Percentiles rank a stretch among this genome's conserved stretches.
These are phyloP conservation scores for Mnemiopsis leidyi DNA, from an alignment of 37 sponge, comb jelly and placozoan species.

Conservation along the genomic window DNA sequence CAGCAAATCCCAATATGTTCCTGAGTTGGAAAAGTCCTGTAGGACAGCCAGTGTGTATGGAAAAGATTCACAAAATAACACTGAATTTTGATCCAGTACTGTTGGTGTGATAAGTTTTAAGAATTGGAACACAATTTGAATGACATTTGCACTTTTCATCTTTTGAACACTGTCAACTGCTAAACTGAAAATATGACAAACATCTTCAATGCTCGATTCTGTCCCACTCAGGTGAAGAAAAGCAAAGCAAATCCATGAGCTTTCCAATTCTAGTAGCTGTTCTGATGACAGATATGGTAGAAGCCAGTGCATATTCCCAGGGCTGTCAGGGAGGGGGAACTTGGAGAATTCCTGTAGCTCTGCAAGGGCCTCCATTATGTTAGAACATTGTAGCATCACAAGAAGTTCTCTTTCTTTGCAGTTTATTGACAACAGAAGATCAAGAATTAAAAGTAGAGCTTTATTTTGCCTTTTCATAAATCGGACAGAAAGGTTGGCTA, in stretches of 20 bases:
- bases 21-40: not conserved
- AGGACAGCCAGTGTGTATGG: not conserved
- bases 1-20: constrained; percentile 24
- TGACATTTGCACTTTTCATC: not conserved
- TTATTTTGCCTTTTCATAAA: not conserved
- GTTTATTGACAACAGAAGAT: not conserved
- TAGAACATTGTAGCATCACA: not conserved
- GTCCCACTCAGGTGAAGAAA: not conserved
- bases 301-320: not conserved
- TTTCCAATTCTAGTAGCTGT: not conserved
- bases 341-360: not conserved
- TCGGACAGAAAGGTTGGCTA: not conserved
- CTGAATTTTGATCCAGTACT: not conserved
- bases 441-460: not conserved
- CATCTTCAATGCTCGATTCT: too few relatives aligned
- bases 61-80: not conserved
- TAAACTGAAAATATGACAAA: not conserved
- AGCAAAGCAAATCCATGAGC: constrained; percentile 23
- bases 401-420: not conserved
- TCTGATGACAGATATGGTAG: not conserved
- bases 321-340: not conserved
- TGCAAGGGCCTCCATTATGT: not conserved
- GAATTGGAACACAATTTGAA: not conserved
- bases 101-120: not conserved
- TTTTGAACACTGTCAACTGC: constrained; percentile 12